These are phyloP conservation scores for Coptodon bakossiorum DNA, from an alignment of 2,113 vertebrate genomes.

Conservation along the genomic window DNA sequence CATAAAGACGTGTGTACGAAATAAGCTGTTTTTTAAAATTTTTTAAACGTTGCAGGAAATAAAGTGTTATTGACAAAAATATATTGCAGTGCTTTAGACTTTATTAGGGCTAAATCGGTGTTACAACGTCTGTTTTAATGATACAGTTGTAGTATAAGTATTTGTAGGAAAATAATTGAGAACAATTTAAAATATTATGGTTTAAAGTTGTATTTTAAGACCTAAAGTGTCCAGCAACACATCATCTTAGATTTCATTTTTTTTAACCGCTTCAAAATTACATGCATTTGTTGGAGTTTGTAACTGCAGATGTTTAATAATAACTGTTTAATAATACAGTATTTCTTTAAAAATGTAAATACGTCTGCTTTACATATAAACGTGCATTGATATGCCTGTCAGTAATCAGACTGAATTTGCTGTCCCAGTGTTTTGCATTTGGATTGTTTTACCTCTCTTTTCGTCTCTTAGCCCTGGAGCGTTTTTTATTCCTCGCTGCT, in stretches of 20 bases:
- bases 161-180: background rate
- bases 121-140: background rate
- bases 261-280: background rate
- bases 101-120: background rate
- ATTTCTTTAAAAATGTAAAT: background rate
- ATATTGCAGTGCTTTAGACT: background rate
- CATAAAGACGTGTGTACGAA: background rate
- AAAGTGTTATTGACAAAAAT: background rate
- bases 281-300: background rate
- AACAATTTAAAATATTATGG: background rate
- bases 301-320: background rate
- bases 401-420: background rate
- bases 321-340: background rate
- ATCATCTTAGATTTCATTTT: accelerated
- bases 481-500: background rate
- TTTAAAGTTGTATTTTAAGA: background rate
- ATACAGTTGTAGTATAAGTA: background rate
- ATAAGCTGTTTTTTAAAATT: background rate
- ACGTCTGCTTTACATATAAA: background rate
- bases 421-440: background rate
- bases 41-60: background rate
- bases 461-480: background rate
- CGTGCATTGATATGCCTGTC: background rate
- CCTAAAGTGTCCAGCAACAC: background rate
- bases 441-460: background rate